Base-by-base conservation (phyloP, 2,797 vertebrate genomes). In the Loriculus beryllinus region DNA sequence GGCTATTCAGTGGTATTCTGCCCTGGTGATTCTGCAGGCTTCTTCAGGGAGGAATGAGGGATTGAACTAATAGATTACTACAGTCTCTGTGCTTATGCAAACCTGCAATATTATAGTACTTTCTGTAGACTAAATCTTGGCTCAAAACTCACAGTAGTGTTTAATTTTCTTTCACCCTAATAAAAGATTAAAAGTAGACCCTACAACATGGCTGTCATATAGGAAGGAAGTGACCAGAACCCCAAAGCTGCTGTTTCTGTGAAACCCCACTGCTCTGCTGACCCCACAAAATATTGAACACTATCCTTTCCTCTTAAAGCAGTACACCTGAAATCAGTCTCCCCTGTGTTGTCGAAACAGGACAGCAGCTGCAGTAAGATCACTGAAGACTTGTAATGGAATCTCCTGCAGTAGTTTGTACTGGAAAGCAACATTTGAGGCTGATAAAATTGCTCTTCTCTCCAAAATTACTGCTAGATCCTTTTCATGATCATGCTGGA, bases 1-100 rank as follows among this genome's bases (percentile, higher is more conserved):
- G 21, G 3, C 8, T 77, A 5, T 23, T 82, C 23, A 47, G 13
- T 33, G 6, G 9, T 33, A 4, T 26, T 14, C 18, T 54, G 3
- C 39, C 9, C 6, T 5, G 14, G 10, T 52, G 11, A 0, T 1
- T 45, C 40, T 60, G 12, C 4, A 6, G 9, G 11, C 26, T 51
- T 0, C 6, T 74, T 75, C 9, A 52, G 8, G 17, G 17, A 40
- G 4, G 6, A 52, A 45, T 4, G 5, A 25, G 6, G 7, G 54
- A 33, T 60, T 54, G 9, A 81, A 37, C 4, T 4, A 35, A 45
- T 3, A 25, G 7, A 26, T 14, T 18, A 3, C 10, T 57, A 12
- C 17, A 12, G 8, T 45, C 45, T 42, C 39, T 74, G 7, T 28
- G 9, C 6, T 39, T 60, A 31, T 35, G 21, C 9, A 43, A 67